phyloP scores from a whole-genome alignment of 2,797 vertebrate genomes.

The Urocyon cinereoargenteus region DNA sequence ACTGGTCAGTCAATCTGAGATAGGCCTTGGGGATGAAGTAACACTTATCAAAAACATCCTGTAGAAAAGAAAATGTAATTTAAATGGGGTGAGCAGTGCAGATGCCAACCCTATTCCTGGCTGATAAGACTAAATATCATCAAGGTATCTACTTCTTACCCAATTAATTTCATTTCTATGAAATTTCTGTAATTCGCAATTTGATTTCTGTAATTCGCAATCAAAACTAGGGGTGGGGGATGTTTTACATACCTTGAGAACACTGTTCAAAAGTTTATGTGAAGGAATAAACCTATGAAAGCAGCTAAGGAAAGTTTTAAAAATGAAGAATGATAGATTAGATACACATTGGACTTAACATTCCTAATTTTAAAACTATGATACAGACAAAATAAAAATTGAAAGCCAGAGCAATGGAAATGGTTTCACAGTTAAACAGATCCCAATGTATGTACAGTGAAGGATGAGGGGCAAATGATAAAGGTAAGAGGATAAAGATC shows the following conservation, averaged over 20 bases:
- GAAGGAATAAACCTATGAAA: conserved; percentile 41
- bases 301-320: background rate
- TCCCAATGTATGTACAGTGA: background rate
- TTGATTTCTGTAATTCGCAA: background rate
- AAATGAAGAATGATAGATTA: background rate
- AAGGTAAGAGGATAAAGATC: background rate
- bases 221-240: background rate
- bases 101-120: background rate
- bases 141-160: conserved; percentile 20
- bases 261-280: background rate
- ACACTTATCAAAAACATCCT: background rate
- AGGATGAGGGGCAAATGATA: background rate
- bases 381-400: background rate
- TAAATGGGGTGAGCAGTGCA: background rate
- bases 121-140: conserved; percentile 37
- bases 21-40: background rate
- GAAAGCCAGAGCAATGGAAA: background rate
- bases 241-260: conserved; percentile 13
- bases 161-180: conserved; percentile 20
- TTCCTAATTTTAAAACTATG: background rate
- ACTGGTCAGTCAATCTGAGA: background rate
- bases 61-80: conserved; percentile 26
- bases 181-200: background rate
- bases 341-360: background rate
- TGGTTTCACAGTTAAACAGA: background rate